These are phyloP conservation scores for Talpa occidentalis DNA, from an alignment of 2,113 vertebrate species.

Conservation along the genomic window DNA sequence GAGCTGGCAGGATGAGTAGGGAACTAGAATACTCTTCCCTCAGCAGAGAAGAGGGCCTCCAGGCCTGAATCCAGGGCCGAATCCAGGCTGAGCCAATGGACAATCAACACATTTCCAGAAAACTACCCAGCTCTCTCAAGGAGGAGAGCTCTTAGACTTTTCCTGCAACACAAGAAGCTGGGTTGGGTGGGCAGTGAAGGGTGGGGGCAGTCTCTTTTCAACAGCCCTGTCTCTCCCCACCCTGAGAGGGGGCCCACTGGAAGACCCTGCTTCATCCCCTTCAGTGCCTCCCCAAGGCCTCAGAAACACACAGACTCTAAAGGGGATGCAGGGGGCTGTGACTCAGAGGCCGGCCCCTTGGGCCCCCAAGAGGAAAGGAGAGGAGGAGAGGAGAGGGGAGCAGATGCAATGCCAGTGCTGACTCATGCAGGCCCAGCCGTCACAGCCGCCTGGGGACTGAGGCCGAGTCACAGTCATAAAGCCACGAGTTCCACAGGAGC, in stretches of 20 bases:
- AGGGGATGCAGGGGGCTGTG: not conserved
- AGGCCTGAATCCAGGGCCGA: not conserved
- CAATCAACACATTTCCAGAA: not conserved
- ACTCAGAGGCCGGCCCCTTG: slow-evolving; percentile 44
- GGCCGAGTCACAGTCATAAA: not conserved
- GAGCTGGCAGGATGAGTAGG: not conserved
- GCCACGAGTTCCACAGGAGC: not conserved
- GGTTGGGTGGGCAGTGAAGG: not conserved
- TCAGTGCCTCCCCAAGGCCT: not conserved
- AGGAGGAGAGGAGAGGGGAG: not conserved
- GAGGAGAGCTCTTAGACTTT: not conserved
- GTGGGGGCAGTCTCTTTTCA: not conserved
- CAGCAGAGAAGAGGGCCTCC: not conserved
- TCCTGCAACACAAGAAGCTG: not conserved
- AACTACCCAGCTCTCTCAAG: not conserved
- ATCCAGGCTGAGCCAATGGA: not conserved
- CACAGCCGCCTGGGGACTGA: not conserved
- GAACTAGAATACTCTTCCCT: not conserved
- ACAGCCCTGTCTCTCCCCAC: not conserved
- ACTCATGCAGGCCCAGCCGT: slow-evolving; percentile 39
- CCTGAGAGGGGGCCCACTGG: not conserved
- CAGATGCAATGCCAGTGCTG: not conserved
- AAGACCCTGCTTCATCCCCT: not conserved
- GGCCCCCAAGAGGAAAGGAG: not conserved
- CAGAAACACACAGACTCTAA: not conserved